Evolutionary conservation across 2,797 vertebrate genomes (phyloP).

Genomic region (Threskiornis aethiopicus): DNA sequence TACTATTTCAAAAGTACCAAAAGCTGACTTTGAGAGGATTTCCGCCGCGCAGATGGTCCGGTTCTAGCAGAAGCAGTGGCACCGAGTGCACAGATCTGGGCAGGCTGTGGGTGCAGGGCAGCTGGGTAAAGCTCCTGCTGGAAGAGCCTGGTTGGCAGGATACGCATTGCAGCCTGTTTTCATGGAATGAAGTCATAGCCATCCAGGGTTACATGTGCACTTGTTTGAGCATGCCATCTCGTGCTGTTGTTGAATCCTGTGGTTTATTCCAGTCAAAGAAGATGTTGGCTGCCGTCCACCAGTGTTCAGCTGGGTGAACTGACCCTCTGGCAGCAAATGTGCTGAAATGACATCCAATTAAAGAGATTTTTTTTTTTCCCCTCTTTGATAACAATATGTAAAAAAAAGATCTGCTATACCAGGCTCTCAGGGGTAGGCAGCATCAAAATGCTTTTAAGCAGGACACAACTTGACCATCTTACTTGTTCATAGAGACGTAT

Average conservation of each 20-base stretch:
- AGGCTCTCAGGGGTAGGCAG: not conserved
- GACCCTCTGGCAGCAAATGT: not conserved
- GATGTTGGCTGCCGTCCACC: not conserved
- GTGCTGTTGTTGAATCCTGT: not conserved
- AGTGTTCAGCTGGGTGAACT: not conserved
- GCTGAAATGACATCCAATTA: not conserved
- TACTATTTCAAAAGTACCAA: not conserved
- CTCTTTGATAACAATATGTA: not conserved
- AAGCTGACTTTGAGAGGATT: not conserved
- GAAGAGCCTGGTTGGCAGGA: not conserved
- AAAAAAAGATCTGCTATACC: not conserved
- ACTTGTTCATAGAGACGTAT: not conserved
- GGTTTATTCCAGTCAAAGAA: not conserved
- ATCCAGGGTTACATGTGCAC: not conserved
- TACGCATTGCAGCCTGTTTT: not conserved
- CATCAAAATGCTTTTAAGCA: not conserved
- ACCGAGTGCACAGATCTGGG: accelerated
- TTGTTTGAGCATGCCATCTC: too few species aligned
- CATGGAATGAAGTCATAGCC: not conserved
- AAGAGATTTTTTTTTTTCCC: not conserved
- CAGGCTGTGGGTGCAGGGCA: not conserved
- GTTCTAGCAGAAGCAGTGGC: not conserved
- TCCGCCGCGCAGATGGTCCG: accelerated
- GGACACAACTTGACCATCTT: not conserved
- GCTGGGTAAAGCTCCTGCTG: not conserved